Conservation (phyloP, 1,140 invertebrate species). For the Venturia canescens region DNA sequence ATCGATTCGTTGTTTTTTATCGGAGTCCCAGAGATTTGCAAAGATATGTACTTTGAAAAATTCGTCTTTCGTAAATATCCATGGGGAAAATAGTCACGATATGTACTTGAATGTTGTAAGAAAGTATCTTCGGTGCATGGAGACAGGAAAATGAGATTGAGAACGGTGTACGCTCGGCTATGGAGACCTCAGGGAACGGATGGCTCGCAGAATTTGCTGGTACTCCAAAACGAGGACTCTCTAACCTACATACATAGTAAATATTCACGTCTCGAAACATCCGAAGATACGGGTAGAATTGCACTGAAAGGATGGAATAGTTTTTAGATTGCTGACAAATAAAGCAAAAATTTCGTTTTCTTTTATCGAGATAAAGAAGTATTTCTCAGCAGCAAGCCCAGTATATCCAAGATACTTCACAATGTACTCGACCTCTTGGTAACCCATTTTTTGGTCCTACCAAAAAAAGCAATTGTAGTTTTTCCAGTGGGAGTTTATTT, state of each 20-base stretch:
- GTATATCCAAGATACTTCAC: background rate
- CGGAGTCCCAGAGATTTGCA: background rate
- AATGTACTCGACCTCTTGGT: background rate
- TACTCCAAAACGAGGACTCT: background rate
- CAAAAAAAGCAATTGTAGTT: too few species aligned
- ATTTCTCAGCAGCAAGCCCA: background rate
- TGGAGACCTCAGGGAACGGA: background rate
- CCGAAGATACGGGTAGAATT: background rate
- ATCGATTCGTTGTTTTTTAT: background rate
- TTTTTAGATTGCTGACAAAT: background rate
- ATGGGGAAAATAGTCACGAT: background rate
- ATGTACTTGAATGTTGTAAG: conserved; percentile 8
- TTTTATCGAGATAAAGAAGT: conserved; percentile 3
- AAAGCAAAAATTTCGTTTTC: background rate
- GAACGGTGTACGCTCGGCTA: background rate
- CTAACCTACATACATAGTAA: background rate
- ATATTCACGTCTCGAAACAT: background rate
- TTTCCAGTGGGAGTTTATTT: too few species aligned
- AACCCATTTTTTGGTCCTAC: too few species aligned
- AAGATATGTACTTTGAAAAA: background rate
- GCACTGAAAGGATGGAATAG: background rate
- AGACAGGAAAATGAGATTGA: background rate
- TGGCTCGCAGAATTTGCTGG: background rate
- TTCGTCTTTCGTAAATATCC: background rate
- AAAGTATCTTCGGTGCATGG: background rate